Evolutionary conservation across 1,140 invertebrate genomes (phyloP).

Genomic region (Triops longicaudatus): DNA sequence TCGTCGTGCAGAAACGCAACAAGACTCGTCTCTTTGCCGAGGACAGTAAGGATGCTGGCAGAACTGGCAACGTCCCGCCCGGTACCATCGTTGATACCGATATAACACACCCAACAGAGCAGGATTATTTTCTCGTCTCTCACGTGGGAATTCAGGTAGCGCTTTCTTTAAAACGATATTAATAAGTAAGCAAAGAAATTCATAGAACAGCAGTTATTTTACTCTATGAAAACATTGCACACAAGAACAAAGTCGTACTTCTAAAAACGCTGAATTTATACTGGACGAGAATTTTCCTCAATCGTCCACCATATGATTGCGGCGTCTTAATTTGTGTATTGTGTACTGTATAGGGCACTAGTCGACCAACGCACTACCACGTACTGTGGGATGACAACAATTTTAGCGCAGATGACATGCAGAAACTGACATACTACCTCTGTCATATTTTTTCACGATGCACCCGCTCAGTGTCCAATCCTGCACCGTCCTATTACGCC

Average conservation of each 20-base stretch:
- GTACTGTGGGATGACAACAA: slow-evolving; percentile 70
- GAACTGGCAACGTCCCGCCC: slow-evolving; percentile 59
- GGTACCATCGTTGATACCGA: slow-evolving; percentile 73
- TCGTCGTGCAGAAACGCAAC: slow-evolving; percentile 86
- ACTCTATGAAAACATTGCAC: neutral
- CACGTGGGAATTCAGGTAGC: slow-evolving; percentile 55
- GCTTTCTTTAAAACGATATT: no score
- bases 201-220: neutral
- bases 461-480: slow-evolving; percentile 78
- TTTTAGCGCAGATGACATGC: slow-evolving; percentile 65
- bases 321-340: neutral
- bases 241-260: no score
- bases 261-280: no score
- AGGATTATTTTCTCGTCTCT: slow-evolving; percentile 77
- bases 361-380: slow-evolving; percentile 79
- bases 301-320: neutral
- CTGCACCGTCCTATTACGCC: slow-evolving; percentile 88
- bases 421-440: slow-evolving; percentile 71
- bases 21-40: slow-evolving; percentile 65
- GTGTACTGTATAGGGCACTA: slow-evolving; percentile 63
- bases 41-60: slow-evolving; percentile 33
- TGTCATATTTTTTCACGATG: slow-evolving; percentile 85
- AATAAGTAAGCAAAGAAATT: no score
- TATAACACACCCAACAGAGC: slow-evolving; percentile 69
- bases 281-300: neutral